A percentile compares a stretch with the other conserved stretches of the same genome.
phyloP scores from a whole-genome alignment of 1,140 invertebrate genomes.

The Andricus grossulariae region DNA sequence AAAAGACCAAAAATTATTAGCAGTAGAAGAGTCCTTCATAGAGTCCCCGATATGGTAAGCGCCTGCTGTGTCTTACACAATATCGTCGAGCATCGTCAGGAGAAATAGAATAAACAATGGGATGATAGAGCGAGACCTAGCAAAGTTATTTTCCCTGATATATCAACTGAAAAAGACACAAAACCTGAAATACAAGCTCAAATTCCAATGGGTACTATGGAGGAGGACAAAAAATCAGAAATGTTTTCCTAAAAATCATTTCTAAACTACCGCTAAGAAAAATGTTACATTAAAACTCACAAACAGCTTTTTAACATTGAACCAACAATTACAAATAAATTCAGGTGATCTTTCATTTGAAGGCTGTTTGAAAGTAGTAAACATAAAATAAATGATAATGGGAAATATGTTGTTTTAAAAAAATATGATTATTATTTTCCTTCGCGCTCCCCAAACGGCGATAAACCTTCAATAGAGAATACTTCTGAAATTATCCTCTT shows the following conservation, averaged over 20 bases:
- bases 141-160: background rate
- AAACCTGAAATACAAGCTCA: background rate
- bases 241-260: background rate
- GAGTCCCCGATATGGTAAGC: slow-evolving; percentile 4
- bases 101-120: background rate
- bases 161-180: background rate
- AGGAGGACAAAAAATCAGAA: background rate
- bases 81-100: background rate
- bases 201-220: too few species aligned
- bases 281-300: too few species aligned
- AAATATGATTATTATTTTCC: too few species aligned
- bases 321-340: too few species aligned
- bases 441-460: too few species aligned
- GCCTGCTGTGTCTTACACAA: background rate
- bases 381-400: too few species aligned
- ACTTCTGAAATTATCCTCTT: too few species aligned
- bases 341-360: too few species aligned
- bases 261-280: background rate
- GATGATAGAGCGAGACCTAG: background rate
- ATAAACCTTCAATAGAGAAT: too few species aligned
- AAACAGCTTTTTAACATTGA: too few species aligned
- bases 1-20: background rate
- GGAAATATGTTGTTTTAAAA: too few species aligned
- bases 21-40: slow-evolving; percentile 29
- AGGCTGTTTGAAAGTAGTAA: too few species aligned